These are phyloP conservation scores for Bugula neritina DNA, from an alignment of 2,888 invertebrate genomes.

Conservation along the genomic window DNA sequence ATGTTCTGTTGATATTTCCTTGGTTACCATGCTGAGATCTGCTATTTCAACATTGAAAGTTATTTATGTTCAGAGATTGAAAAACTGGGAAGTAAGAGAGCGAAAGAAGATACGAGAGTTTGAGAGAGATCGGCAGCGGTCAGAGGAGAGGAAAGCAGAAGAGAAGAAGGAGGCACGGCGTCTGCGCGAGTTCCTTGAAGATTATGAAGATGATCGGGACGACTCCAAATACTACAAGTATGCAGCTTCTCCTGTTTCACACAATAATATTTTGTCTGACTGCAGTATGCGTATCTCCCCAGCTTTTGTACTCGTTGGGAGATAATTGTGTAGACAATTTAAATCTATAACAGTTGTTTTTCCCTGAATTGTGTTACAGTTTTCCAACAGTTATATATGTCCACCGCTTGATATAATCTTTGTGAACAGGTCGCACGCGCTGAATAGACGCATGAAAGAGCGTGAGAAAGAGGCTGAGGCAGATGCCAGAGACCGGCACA, in stretches of 20 bases:
- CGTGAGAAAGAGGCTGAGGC: constrained; percentile 86
- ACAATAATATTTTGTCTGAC: too few species aligned
- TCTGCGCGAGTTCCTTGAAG: constrained; percentile 94
- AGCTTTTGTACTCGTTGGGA: too few species aligned
- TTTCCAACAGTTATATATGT: too few species aligned
- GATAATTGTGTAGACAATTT: too few species aligned
- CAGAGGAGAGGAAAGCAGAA: constrained; percentile 76
- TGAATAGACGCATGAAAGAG: constrained; percentile 63
- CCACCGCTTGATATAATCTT: too few species aligned
- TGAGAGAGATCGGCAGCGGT: constrained; percentile 78
- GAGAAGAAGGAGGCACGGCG: constrained; percentile 84
- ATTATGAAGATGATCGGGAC: constrained; percentile 96
- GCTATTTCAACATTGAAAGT: too few species aligned
- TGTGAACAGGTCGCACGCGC: neutral
- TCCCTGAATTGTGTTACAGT: too few species aligned
- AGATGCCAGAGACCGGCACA: constrained; percentile 79
- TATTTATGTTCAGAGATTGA: constrained; percentile 62
- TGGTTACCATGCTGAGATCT: too few species aligned
- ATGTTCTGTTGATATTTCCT: too few species aligned
- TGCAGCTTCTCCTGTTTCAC: constrained; percentile 41
- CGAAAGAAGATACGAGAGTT: constrained; percentile 68
- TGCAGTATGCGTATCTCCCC: too few species aligned
- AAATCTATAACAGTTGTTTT: too few species aligned
- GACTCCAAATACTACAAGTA: constrained; percentile 93
- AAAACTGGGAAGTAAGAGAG: constrained; percentile 53